Conservation (phyloP, 2,888 invertebrate species). For the Tipula unca region DNA sequence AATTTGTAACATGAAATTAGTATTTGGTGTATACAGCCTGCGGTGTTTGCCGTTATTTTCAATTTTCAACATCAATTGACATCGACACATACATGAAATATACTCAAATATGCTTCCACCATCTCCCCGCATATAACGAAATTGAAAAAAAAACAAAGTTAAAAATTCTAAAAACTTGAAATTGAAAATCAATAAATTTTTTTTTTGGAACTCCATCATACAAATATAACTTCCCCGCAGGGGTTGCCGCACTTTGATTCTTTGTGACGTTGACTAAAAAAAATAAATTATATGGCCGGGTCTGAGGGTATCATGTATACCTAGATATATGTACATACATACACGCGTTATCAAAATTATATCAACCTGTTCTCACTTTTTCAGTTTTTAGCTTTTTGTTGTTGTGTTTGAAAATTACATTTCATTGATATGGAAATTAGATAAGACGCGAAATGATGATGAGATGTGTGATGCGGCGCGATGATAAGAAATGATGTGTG, state of each 20-base stretch:
- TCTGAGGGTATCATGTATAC: neutral
- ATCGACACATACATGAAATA: neutral
- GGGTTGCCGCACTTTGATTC: neutral
- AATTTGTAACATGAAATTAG: neutral
- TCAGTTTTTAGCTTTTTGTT: neutral
- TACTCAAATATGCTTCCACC: neutral
- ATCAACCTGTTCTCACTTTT: neutral
- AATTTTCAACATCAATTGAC: neutral
- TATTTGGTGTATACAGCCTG: neutral
- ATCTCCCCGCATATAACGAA: neutral
- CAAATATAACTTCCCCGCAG: neutral
- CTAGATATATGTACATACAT: neutral
- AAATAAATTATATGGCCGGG: neutral
- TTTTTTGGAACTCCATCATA: neutral
- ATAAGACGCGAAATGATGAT: neutral
- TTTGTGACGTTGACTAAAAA: neutral
- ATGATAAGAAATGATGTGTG: neutral
- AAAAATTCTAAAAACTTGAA: neutral
- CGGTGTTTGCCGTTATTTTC: neutral
- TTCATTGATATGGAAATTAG: conserved; percentile 2
- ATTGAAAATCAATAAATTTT: neutral
- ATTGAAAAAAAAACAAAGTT: neutral
- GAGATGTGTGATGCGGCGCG: neutral
- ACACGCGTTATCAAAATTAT: neutral
- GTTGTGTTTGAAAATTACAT: neutral